These are phyloP conservation scores for Margaritifera margaritifera DNA, from an alignment of 2,888 invertebrate species.

Conservation along the genomic window DNA sequence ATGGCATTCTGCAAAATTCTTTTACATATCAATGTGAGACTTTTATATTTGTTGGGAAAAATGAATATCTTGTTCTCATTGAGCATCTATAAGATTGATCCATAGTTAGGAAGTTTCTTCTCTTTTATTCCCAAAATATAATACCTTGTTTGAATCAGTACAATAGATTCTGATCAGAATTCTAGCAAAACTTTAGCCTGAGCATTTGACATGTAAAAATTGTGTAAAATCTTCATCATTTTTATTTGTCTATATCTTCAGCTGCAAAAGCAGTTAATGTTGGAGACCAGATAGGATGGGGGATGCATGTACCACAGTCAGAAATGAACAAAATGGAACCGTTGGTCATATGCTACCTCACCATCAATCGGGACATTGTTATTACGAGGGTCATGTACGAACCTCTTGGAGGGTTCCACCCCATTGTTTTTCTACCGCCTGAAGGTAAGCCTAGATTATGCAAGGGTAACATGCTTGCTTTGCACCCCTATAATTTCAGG, in stretches of 20 bases:
- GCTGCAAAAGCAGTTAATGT: constrained; percentile 55
- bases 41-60: too few relatives aligned
- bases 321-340: constrained; percentile 49
- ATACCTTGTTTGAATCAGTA: too few relatives aligned
- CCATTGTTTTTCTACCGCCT: constrained; percentile 57
- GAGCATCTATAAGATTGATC: too few relatives aligned
- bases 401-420: constrained; percentile 68
- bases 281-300: constrained; percentile 68
- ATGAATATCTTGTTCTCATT: too few relatives aligned
- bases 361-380: constrained; percentile 64
- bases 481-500: too few relatives aligned
- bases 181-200: not conserved
- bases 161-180: not conserved
- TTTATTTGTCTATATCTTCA: constrained; percentile 23
- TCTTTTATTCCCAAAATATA: too few relatives aligned
- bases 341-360: constrained; percentile 67
- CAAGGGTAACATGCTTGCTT: too few relatives aligned
- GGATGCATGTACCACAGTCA: constrained; percentile 58
- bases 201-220: not conserved
- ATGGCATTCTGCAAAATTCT: too few relatives aligned
- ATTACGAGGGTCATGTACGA: constrained; percentile 65
- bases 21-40: too few relatives aligned
- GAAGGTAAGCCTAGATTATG: constrained; percentile 36
- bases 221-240: not conserved
- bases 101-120: too few relatives aligned